Evolutionary conservation across 2,797 vertebrate genomes (phyloP), one percentile per base, ranked within the genome.

Genomic region (Epinephelus coioides): DNA sequence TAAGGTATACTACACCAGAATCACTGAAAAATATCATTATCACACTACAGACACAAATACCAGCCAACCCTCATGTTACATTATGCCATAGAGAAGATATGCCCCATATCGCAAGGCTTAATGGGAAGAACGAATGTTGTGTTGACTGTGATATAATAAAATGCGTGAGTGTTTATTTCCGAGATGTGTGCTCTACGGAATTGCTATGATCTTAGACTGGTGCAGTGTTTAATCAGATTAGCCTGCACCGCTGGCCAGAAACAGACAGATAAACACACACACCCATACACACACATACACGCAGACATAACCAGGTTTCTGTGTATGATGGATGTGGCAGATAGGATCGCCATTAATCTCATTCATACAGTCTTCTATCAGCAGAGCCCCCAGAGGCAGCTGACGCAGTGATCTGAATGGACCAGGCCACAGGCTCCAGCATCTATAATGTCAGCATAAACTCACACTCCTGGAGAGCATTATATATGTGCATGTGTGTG

Each of bases 291-390:
- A 76, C 55, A 69, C 61, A 74, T 27, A 70, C 15, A 19, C 5
- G 3, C 50, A 69, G 2, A 81, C 79, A 76, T 1, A 67, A 49
- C 5, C 49, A 17, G 47, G 67, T 53, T 85, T 84, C 69, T 84
- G 80, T 70, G 78, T 74, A 78, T 89, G 89, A 92, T 92, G 88
- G 85, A 93, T 91, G 89, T 70, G 70, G 68, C 69, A 30, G 79
- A 86, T 82, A 65, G 86, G 11, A 60, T 68, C 1, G 1, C 14
- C 82, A 90, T 92, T 90, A 86, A 91, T 90, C 91, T 87, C 64
- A 69, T 88, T 85, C 82, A 70, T 53, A 66, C 74, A 19, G 71
- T 78, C 47, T 67, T 86, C 71, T 71, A 82, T 87, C 79, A 91
- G 85, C 72, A 12, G 59, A 81, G 86, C 7, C 70, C 70, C 80